These are phyloP conservation scores for Bradysia coprophila DNA, from an alignment of 1,140 invertebrate species.

Conservation along the genomic window DNA sequence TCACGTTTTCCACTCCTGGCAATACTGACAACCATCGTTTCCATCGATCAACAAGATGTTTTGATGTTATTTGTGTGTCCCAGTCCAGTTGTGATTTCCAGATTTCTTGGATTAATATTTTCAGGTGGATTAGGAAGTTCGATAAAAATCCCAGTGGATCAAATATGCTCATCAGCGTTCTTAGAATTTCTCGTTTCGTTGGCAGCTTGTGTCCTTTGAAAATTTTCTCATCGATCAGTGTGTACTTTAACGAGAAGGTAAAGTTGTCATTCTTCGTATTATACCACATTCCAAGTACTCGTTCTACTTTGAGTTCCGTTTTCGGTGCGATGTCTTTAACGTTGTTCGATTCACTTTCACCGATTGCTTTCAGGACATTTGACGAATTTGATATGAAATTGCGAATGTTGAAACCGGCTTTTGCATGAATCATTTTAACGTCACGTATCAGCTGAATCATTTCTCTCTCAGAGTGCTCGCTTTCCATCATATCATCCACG, in stretches of 20 bases:
- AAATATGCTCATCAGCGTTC: slow-evolving; percentile 11
- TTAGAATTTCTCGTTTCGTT: slow-evolving; percentile 11
- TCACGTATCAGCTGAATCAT: neutral
- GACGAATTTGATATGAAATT: neutral
- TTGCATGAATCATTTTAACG: neutral
- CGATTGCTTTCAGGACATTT: neutral
- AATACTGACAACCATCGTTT: too few species aligned
- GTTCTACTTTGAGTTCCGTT: neutral
- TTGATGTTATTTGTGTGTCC: too few species aligned
- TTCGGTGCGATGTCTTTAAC: neutral
- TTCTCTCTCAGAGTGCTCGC: neutral
- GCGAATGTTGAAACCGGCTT: neutral
- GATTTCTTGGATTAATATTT: slow-evolving; percentile 5
- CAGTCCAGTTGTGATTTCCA: neutral
- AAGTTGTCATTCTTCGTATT: neutral
- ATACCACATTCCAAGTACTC: neutral
- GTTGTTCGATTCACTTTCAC: neutral
- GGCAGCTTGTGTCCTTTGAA: slow-evolving; percentile 2
- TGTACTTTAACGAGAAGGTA: neutral
- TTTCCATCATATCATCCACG: slow-evolving; percentile 15
- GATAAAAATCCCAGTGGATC: slow-evolving; percentile 10
- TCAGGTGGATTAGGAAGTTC: slow-evolving; percentile 2
- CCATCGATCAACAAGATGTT: too few species aligned
- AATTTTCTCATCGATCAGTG: neutral
- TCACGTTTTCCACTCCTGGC: too few species aligned